Evolutionary conservation across 2,888 invertebrate species (phyloP), one percentile per base, ranked within the genome.

Genomic region (Sinelater perroti): DNA sequence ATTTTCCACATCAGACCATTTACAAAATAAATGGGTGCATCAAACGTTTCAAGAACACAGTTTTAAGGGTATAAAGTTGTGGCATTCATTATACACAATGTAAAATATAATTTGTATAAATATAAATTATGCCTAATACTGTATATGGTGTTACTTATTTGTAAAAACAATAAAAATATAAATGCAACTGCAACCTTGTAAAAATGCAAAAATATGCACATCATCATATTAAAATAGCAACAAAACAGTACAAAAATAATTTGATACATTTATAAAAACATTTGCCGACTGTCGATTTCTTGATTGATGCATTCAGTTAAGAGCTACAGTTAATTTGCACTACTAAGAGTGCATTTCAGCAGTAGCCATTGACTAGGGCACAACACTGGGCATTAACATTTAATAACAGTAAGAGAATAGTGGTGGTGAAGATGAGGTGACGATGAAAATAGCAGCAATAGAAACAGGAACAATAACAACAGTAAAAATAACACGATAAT

Each of bases 321-420:
- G 52, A 52, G 57, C 57, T 57, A 57, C 57, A 57, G 46, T 57
- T 51, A 57, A 59, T 59, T 55, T 55, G 55, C 40, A 56, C 50
- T 50, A 56, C 30, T 14, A 8, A 16, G 45, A 51, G 51, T 57
- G 60, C 58, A 63, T 58, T 40, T 63, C 63, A 61, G 62, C 57
- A 33, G 20, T 45, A 59, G 57, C 55, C 60, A 47, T 51, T 63
- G 63, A 63, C 63, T 63, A 63, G 61, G 61, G 61, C 63, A 63
- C 63, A 63, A 63, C 57, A 63, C 35, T 57, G 42, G 61, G 55
- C 30, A 53, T 54, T 50, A 55, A 63, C 58, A 63, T 57, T 40
- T 60, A 63, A 45, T 58, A n/a, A n/a, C n/a, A n/a, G n/a, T n/a
- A n/a, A n/a, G n/a, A n/a, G n/a, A n/a, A n/a, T n/a, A n/a, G n/a